Conservation (phyloP, 2,113 vertebrate species). For the Salvelinus fontinalis region DNA sequence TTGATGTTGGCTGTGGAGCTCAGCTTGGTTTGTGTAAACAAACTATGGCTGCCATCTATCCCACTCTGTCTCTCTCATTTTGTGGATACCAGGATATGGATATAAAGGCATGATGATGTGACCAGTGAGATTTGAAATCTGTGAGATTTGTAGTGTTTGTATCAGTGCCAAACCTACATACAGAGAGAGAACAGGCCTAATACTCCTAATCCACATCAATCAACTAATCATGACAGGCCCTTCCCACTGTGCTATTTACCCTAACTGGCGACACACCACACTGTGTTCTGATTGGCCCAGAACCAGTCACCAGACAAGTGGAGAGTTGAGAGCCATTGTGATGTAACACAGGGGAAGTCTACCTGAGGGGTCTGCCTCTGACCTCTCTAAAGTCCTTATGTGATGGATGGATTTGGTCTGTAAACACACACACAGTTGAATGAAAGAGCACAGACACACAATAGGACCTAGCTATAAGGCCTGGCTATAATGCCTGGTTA, state of each 20-base stretch:
- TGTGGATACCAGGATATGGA: too few relatives aligned
- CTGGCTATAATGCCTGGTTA: too few relatives aligned
- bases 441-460: neutral
- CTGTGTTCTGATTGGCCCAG: slow-evolving; percentile 58
- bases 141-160: neutral
- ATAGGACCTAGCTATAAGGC: too few relatives aligned
- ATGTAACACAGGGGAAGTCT: slow-evolving; percentile 50
- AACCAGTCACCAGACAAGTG: slow-evolving; percentile 58
- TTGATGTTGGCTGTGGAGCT: slow-evolving; percentile 59
- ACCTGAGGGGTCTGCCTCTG: slow-evolving; percentile 59
- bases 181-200: slow-evolving; percentile 33
- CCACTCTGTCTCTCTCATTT: neutral
- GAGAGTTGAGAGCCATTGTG: slow-evolving; percentile 52
- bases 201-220: slow-evolving; percentile 57
- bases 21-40: slow-evolving; percentile 45
- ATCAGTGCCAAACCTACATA: slow-evolving; percentile 21
- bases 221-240: slow-evolving; percentile 42
- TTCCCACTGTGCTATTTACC: slow-evolving; percentile 30
- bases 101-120: slow-evolving; percentile 30
- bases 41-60: slow-evolving; percentile 45
- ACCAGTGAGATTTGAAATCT: slow-evolving; percentile 33
- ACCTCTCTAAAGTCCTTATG: slow-evolving; percentile 40
- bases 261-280: slow-evolving; percentile 17
- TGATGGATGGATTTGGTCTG: slow-evolving; percentile 51
- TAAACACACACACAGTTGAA: slow-evolving; percentile 27